These are phyloP conservation scores for Spongilla lacustris DNA, from an alignment of 37 sponge, comb jelly and placozoan species.

Conservation along the genomic window DNA sequence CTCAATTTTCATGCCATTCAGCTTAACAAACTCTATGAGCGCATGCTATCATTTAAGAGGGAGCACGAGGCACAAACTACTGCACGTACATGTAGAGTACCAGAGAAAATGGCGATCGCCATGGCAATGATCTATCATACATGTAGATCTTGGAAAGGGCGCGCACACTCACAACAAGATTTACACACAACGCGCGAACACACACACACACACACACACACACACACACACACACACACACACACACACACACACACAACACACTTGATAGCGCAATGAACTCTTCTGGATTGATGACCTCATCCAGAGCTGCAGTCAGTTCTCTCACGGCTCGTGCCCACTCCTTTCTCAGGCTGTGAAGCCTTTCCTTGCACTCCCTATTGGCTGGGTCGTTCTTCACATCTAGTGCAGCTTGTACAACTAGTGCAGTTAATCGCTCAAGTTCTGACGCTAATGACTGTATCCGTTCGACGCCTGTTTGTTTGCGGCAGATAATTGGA, in stretches of 20 bases:
- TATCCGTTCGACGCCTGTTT: conserved; percentile 46
- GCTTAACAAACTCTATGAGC: too few species aligned
- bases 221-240: conserved; percentile 36
- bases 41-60: too few species aligned
- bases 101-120: too few species aligned
- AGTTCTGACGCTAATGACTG: conserved; percentile 51
- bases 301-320: conserved; percentile 76
- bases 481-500: not conserved
- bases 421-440: conserved; percentile 65
- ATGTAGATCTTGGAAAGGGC: too few species aligned
- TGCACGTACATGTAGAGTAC: too few species aligned
- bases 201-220: conserved; percentile 37
- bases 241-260: not conserved
- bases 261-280: conserved; percentile 73
- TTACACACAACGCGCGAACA: conserved; percentile 8
- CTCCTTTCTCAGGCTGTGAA: conserved; percentile 57
- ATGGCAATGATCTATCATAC: too few species aligned
- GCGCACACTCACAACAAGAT: too few species aligned
- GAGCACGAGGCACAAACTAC: too few species aligned
- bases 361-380: conserved; percentile 23
- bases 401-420: conserved; percentile 61
- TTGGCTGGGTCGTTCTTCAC: conserved; percentile 54
- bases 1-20: too few species aligned
- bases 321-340: conserved; percentile 77
- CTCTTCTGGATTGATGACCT: conserved; percentile 74